phyloP scores from a whole-genome alignment of 1,140 invertebrate genomes.

The Diachasmimorpha longicaudata region DNA sequence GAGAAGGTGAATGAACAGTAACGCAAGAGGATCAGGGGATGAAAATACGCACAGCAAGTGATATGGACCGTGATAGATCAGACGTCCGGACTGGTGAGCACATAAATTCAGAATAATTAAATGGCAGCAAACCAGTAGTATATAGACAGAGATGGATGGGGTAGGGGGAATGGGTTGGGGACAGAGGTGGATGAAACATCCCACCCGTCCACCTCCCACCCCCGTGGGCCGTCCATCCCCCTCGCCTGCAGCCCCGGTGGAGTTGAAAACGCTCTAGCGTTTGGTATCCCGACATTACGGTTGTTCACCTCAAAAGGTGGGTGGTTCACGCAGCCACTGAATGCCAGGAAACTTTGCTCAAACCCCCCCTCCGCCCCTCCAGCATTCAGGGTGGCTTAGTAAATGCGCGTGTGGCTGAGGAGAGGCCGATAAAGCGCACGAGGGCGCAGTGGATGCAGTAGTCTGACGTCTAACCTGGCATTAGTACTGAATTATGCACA shows the following conservation, averaged over 20 bases:
- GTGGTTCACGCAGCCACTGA: too few species aligned
- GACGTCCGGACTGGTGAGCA: neutral
- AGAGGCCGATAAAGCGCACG: neutral
- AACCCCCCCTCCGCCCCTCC: too few species aligned
- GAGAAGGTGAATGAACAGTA: neutral
- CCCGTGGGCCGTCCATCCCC: too few species aligned
- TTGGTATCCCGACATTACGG: too few species aligned
- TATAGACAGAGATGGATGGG: neutral
- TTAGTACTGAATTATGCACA: conserved; percentile 45
- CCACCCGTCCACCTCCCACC: too few species aligned
- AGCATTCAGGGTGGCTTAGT: too few species aligned
- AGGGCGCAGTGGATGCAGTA: neutral
- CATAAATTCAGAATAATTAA: conserved; percentile 8
- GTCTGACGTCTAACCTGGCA: conserved; percentile 17
- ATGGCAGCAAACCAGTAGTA: neutral
- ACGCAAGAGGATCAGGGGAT: neutral
- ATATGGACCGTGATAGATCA: conserved; percentile 6
- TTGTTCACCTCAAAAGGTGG: too few species aligned
- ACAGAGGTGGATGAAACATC: neutral
- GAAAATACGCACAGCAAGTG: neutral
- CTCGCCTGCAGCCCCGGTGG: too few species aligned
- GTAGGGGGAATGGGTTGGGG: too few species aligned
- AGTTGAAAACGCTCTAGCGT: too few species aligned
- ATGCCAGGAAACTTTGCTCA: too few species aligned
- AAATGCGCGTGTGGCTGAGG: too few species aligned